Evolutionary conservation across 2,797 vertebrate species (phyloP), one percentile per base, ranked within the genome.

Genomic region (Muscicapa striata): DNA sequence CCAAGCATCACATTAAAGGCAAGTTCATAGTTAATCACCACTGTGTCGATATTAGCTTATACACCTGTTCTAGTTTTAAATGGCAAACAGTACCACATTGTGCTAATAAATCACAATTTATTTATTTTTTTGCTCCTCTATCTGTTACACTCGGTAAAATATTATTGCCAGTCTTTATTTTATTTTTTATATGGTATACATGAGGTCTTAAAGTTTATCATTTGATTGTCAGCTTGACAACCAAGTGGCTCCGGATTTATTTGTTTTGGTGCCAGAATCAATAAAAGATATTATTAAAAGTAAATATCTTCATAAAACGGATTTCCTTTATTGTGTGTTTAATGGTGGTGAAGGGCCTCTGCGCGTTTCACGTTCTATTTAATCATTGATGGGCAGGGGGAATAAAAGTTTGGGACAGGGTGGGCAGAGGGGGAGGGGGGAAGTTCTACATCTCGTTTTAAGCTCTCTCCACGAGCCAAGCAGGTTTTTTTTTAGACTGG

Each of bases 21-120:
- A 98, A 98, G 92, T 97, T 99, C 97, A 96, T 98, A 98, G 98
- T 98, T 98, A 98, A 98, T 98, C 98, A 98, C 98, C 98, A 97
- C 98, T 98, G 98, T 97, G 96, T 97, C 13, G 91, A 67, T 97
- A 97, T 97, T 98, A 98, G 97, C 98, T 98, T 98, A 98, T 98
- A 97, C 61, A 97, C 94, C 98, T 98, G 97, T 96, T 97, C 97
- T 98, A 97, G 96, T 97, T 97, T 97, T 92, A 97, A 97, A 98
- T 94, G 96, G 98, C 97, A 97, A 97, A 97, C 70, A 97, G 96
- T 97, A 98, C 97, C 97, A 98, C 89, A 10, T 97, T 98, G 97
- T 98, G 97, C 97, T 98, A 97, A 97, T 95, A 97, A 96, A 96
- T 97, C 96, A 95, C 92, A 68, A 78, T 80, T 95, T 82, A 77